Evolutionary conservation across 1,140 invertebrate genomes (phyloP), one percentile per base, ranked within the genome.

Genomic region (Brachionus calyciflorus): DNA sequence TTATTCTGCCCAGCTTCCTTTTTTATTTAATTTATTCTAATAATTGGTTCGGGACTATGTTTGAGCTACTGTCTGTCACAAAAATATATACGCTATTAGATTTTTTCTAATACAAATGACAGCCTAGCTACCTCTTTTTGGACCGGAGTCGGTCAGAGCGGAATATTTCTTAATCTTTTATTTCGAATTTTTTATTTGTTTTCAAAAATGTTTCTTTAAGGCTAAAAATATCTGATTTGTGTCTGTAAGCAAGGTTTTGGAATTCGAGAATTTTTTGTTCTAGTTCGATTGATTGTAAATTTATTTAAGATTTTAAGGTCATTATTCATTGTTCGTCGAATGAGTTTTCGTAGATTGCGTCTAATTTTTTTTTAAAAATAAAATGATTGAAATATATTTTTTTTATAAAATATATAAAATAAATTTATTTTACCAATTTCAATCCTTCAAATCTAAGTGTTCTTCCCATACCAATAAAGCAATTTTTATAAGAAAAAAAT

Each of bases 181-280:
- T 26, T 14, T 55, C 51, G 24, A 55, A 14, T 26, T 55, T 55
- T 5, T 55, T 7, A 6, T 21, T 26, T 28, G 21, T 21, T 26
- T 55, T 55, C 14, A 55, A 26, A 55, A 55, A 55, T 9, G 51
- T 55, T 55, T 55, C 26, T 6, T 55, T 55, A 26, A 55, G 28
- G 26, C 51, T 55, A 26, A 55, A 26, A 46, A 10, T 14, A 9
- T 37, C 9, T 37, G 9, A 5, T 46, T 10, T 10, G n/a, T 46
- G n/a, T 46, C 14, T 14, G 9, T 46, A 7, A 5, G 9, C n/a
- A 7, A 46, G 2, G 3, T 5, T 7, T 46, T 46, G 5, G 9
- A 60, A 37, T 60, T n/a, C n/a, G n/a, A n/a, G 5, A 17, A 33
- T 37, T 60, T 37, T 60, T 33, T 12, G 21, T 33, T 10, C n/a